phyloP scores from a whole-genome alignment of 2,797 vertebrate genomes.

The Tiaroga cobitis region DNA sequence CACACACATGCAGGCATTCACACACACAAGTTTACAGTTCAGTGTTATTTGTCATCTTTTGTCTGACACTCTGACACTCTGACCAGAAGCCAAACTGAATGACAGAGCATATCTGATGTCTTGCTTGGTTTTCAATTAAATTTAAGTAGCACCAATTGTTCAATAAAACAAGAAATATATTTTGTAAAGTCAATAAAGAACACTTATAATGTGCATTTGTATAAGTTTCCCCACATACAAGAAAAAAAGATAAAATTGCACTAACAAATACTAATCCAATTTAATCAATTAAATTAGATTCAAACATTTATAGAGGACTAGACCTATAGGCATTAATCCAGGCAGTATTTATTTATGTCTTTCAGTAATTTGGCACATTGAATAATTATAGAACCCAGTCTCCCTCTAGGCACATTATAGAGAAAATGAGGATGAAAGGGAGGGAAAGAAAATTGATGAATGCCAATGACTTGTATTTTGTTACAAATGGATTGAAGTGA shows the following conservation, averaged over 20 bases:
- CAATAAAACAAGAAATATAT: background rate
- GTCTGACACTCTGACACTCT: conserved; percentile 30
- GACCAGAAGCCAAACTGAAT: conserved; percentile 27
- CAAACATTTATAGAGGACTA: conserved; percentile 19
- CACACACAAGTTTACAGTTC: conserved; percentile 47
- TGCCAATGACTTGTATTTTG: conserved; percentile 69
- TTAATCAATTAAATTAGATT: conserved; percentile 1
- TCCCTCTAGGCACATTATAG: conserved; percentile 52
- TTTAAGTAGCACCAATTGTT: conserved; percentile 4
- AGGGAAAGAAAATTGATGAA: conserved; percentile 41
- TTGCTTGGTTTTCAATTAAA: conserved; percentile 12
- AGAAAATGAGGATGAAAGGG: conserved; percentile 5
- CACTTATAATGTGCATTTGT: background rate
- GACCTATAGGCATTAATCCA: conserved; percentile 43
- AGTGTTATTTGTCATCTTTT: conserved; percentile 9
- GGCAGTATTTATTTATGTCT: conserved; percentile 66
- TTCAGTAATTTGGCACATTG: conserved; percentile 64
- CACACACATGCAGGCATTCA: conserved; percentile 40
- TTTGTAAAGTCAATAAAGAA: background rate
- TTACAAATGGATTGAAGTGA: conserved; percentile 70
- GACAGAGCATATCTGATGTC: conserved; percentile 18
- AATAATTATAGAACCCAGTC: conserved; percentile 58
- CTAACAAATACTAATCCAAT: background rate
- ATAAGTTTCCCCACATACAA: background rate
- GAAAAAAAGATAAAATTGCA: background rate